A percentile compares a stretch with the other conserved stretches of the same genome.
Conservation (phyloP, 2,113 vertebrate genomes). For the Semnornis frantzii region DNA sequence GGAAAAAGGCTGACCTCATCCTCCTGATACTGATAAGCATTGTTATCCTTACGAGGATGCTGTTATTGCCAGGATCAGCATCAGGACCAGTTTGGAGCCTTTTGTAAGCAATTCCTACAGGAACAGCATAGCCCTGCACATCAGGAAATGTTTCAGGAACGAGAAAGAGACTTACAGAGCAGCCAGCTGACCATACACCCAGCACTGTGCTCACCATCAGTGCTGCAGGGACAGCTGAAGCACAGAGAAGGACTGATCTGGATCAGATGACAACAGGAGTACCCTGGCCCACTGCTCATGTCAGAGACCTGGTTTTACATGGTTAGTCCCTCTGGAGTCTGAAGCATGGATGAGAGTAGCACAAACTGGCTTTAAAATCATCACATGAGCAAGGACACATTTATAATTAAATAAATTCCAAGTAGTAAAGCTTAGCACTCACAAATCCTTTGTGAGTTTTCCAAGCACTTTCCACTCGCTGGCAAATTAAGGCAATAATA, state of each 20-base stretch:
- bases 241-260: no score
- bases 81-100: not conserved
- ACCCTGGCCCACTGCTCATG: not conserved
- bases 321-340: not conserved
- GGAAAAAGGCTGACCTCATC: no score
- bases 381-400: not conserved
- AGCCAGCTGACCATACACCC: not conserved
- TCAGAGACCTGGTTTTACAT: not conserved
- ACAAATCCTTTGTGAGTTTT: slow-evolving; percentile 17
- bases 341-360: not conserved
- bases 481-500: slow-evolving; percentile 11
- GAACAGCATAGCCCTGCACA: not conserved
- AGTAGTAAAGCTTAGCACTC: not conserved
- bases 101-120: not conserved
- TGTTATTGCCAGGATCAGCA: fast-evolving
- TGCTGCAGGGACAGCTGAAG: not conserved
- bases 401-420: slow-evolving; percentile 9
- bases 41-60: not conserved
- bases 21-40: no score
- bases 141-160: not conserved
- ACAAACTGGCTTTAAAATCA: not conserved
- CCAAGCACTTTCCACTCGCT: not conserved
- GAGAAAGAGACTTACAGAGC: not conserved
- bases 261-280: fast-evolving
- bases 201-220: not conserved